These are phyloP conservation scores for Pediacus dermestoides DNA, from an alignment of 2,888 invertebrate species.

Conservation along the genomic window DNA sequence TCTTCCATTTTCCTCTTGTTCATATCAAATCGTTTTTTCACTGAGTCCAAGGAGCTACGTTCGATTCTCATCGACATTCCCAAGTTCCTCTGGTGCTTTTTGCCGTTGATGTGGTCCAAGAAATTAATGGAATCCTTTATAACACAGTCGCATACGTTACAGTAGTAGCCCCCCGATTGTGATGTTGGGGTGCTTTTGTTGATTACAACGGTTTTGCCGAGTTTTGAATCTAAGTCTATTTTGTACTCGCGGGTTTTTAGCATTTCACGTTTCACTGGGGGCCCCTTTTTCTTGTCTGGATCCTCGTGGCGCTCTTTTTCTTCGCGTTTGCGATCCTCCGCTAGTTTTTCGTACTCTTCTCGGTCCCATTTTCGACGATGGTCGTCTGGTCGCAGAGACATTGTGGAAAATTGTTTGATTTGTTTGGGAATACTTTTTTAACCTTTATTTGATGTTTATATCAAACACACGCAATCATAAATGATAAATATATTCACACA, in stretches of 20 bases:
- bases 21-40: conserved; percentile 84
- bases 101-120: conserved; percentile 99
- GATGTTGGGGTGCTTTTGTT: conserved; percentile 97
- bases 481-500: no score
- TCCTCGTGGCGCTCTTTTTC: conserved; percentile 70
- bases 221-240: conserved; percentile 95
- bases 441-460: no score
- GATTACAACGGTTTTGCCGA: conserved; percentile 97
- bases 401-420: conserved; percentile 27
- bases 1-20: conserved; percentile 95
- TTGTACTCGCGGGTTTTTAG: conserved; percentile 93
- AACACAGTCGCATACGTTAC: conserved; percentile 99
- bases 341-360: conserved; percentile 87
- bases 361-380: conserved; percentile 97
- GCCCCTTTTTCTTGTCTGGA: conserved; percentile 61
- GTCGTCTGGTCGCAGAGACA: conserved; percentile 71
- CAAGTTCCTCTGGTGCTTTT: conserved; percentile 97
- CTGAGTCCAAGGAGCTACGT: conserved; percentile 88
- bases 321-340: conserved; percentile 75
- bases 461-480: no score
- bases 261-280: conserved; percentile 83
- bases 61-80: conserved; percentile 99
- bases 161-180: conserved; percentile 97
- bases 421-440: no score
- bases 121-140: conserved; percentile 99